phyloP scores from a whole-genome alignment of 2,888 invertebrate genomes.

The Cactoblastis cactorum region DNA sequence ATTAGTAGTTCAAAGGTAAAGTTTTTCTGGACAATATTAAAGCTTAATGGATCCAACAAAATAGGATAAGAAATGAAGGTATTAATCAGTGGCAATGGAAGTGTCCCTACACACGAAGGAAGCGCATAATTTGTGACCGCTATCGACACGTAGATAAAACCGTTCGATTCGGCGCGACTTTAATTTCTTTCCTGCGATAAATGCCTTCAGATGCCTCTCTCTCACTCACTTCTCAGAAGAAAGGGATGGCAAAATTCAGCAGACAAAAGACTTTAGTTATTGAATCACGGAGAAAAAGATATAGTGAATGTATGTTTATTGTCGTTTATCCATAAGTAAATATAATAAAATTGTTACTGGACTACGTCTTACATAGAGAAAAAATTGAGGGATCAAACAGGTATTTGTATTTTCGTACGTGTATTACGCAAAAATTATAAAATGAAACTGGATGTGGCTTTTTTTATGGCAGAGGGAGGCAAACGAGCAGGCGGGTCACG shows the following conservation, averaged over 20 bases:
- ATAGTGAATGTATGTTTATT: slow-evolving; percentile 10
- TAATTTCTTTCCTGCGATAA: slow-evolving; percentile 74
- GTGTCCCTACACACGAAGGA: slow-evolving; percentile 46
- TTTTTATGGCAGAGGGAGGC: too few relatives aligned
- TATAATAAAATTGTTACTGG: too few relatives aligned
- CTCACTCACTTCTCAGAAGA: slow-evolving; percentile 36
- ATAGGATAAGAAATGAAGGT: too few relatives aligned
- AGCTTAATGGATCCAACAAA: too few relatives aligned
- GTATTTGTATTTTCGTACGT: too few relatives aligned
- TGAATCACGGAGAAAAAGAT: slow-evolving; percentile 32
- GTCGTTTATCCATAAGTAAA: slow-evolving; percentile 5
- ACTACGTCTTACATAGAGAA: too few relatives aligned
- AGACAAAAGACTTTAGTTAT: slow-evolving; percentile 62
- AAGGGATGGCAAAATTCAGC: slow-evolving; percentile 36
- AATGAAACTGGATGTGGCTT: too few relatives aligned
- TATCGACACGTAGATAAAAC: slow-evolving; percentile 76
- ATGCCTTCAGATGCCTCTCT: slow-evolving; percentile 52
- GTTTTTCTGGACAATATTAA: too few relatives aligned
- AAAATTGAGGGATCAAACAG: too few relatives aligned
- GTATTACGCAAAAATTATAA: too few relatives aligned
- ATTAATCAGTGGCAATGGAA: slow-evolving; percentile 13
- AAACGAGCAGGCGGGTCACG: too few relatives aligned
- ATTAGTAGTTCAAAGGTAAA: too few relatives aligned
- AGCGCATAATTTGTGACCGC: slow-evolving; percentile 77
- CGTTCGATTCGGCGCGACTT: slow-evolving; percentile 73